Base-by-base conservation (phyloP, 2,113 vertebrate genomes). In the Eidolon helvum region DNA sequence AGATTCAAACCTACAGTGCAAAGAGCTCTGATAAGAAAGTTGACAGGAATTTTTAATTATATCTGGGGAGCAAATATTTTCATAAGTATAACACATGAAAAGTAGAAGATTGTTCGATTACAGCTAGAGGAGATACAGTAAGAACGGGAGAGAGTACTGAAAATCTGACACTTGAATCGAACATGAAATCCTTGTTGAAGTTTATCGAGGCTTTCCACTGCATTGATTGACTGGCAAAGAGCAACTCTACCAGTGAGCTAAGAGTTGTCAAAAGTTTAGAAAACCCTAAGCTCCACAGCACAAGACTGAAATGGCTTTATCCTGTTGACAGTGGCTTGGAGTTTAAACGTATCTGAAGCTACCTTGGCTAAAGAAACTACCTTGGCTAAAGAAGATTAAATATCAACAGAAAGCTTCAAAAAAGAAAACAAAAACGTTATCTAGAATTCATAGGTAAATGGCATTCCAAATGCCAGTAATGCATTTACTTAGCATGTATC, bases 391-490 rank as follows among this genome's bases (percentile, higher is more conserved):
- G 21, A 68, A 71, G 78, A 87, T 43, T 82, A 93, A 97, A 87
- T 69, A 77, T n/a, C 82, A 63, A 66, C 24, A 33, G 15, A 4
- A 57, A 72, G 15, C 69, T 87, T 92, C 80, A 77, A 89, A 78
- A 79, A 95, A 43, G 45, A 72, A 90, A 96, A 45, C 10, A 77
- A 75, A 82, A 85, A 55, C 15, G 0, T 72, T 80, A 80, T 12
- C 50, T 95, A 93, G 30, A 87, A 97, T 95, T 12, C 95, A 93
- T 63, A 91, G 28, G 16, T 48, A 97, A 95, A 97, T 26, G 57
- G 28, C 14, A 9, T 48, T 95, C 66, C 96, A 96, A 86, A 74
- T 50, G n/a, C 68, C 63, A 83, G 0, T 0, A 35, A 45, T 55
- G 43, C 53, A 48, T 93, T 97, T 89, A 83, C 57, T 95, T 90